Conservation (phyloP, 2,797 vertebrate species). For the Gastrophryne carolinensis region DNA sequence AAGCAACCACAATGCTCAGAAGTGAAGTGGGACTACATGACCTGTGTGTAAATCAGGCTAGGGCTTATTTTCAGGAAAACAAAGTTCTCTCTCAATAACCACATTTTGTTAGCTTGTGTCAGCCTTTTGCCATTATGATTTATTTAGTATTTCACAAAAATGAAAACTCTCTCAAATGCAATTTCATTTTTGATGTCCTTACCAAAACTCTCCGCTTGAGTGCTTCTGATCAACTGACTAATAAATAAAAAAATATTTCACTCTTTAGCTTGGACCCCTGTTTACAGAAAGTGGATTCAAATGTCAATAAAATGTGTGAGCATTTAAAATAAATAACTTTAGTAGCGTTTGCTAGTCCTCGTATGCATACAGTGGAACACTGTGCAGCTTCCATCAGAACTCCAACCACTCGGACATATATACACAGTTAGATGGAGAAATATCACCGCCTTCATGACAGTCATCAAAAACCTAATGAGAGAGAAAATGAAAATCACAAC, state of each 20-base stretch:
- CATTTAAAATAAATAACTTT: constrained; percentile 39
- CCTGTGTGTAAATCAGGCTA: too few relatives aligned
- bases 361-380: background rate
- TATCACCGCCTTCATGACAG: constrained; percentile 92
- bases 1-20: too few relatives aligned
- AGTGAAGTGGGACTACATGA: too few relatives aligned
- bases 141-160: constrained; percentile 5
- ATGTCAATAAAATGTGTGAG: constrained; percentile 18
- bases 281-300: background rate
- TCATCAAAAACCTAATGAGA: constrained; percentile 97
- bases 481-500: too few relatives aligned
- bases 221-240: background rate
- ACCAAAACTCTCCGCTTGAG: background rate
- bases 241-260: background rate
- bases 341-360: too few relatives aligned
- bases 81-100: too few relatives aligned
- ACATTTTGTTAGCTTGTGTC: too few relatives aligned
- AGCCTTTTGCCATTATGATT: too few relatives aligned
- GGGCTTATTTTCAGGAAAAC: too few relatives aligned
- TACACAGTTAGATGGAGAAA: constrained; percentile 90
- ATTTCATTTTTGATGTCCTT: too few relatives aligned
- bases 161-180: too few relatives aligned
- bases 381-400: constrained; percentile 72
- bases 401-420: constrained; percentile 94
- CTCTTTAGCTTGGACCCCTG: background rate